Conservation (phyloP, 2,797 vertebrate genomes). For the Myiotriccus ornatus region DNA sequence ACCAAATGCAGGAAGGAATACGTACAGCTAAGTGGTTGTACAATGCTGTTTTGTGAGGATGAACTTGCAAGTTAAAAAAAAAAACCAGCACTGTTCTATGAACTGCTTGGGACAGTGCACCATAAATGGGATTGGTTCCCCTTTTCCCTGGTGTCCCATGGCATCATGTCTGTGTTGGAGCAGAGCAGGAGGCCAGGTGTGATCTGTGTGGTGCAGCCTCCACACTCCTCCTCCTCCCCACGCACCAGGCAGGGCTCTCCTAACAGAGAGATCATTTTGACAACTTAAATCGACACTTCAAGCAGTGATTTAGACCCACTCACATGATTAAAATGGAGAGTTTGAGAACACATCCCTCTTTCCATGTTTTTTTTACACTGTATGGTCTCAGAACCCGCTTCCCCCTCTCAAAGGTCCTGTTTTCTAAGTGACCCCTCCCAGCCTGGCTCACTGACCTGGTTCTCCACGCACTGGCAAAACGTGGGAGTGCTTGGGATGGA, state of each 20-base stretch:
- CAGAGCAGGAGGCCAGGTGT: background rate
- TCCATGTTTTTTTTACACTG: background rate
- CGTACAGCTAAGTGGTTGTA: background rate
- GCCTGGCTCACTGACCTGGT: background rate
- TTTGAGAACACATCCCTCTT: background rate
- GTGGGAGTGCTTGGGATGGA: background rate
- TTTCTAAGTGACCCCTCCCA: background rate
- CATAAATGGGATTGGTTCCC: background rate
- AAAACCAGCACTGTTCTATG: background rate
- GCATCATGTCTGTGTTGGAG: background rate
- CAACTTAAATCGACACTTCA: background rate
- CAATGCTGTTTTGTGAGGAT: background rate
- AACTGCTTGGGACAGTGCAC: background rate
- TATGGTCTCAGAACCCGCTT: background rate
- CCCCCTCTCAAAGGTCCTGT: background rate
- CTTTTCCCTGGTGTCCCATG: background rate
- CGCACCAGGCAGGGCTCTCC: background rate
- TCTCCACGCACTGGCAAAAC: background rate
- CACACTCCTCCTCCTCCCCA: background rate
- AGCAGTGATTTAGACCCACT: background rate
- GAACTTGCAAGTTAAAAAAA: background rate
- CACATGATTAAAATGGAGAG: background rate
- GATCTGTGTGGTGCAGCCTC: background rate
- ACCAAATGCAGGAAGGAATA: background rate
- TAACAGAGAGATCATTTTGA: background rate